Conservation (phyloP, 2,888 invertebrate genomes). For the Barypeithes pellucidus region DNA sequence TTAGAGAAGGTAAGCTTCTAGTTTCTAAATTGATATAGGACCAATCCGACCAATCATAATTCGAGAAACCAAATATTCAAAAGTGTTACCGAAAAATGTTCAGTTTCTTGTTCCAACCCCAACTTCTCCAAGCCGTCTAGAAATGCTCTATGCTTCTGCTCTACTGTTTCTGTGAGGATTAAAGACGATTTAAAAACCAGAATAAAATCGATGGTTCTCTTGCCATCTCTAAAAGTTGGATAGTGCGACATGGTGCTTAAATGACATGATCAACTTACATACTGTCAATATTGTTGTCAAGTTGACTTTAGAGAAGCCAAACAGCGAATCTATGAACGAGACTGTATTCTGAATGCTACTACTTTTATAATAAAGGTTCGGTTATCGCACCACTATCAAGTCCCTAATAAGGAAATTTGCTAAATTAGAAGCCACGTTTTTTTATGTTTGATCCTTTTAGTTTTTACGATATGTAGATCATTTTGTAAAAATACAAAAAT, state of each 20-base stretch:
- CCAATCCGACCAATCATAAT: too few relatives aligned
- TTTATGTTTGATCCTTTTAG: too few relatives aligned
- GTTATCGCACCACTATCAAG: not conserved
- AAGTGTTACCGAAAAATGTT: slow-evolving; percentile 58
- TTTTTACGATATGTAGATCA: too few relatives aligned
- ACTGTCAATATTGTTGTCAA: not conserved
- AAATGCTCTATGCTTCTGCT: slow-evolving; percentile 57
- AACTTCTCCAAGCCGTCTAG: slow-evolving; percentile 60
- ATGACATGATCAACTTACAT: not conserved
- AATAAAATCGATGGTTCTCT: slow-evolving; percentile 57
- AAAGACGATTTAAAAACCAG: slow-evolving; percentile 56
- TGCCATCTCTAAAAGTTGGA: slow-evolving; percentile 53
- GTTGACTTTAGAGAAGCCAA: not conserved
- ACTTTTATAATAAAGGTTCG: not conserved
- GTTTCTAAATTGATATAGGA: too few relatives aligned
- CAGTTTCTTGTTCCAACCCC: slow-evolving; percentile 62
- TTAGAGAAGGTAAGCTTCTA: too few relatives aligned
- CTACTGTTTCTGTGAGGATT: slow-evolving; percentile 43
- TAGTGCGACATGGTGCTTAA: slow-evolving; percentile 20
- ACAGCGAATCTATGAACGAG: not conserved
- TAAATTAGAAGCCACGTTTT: too few relatives aligned
- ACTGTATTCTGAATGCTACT: not conserved
- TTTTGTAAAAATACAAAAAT: too few relatives aligned
- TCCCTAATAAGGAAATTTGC: not conserved
- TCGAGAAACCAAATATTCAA: too few relatives aligned